Base-by-base conservation (phyloP, 2,113 vertebrate species). In the Clarias macrocephalus region DNA sequence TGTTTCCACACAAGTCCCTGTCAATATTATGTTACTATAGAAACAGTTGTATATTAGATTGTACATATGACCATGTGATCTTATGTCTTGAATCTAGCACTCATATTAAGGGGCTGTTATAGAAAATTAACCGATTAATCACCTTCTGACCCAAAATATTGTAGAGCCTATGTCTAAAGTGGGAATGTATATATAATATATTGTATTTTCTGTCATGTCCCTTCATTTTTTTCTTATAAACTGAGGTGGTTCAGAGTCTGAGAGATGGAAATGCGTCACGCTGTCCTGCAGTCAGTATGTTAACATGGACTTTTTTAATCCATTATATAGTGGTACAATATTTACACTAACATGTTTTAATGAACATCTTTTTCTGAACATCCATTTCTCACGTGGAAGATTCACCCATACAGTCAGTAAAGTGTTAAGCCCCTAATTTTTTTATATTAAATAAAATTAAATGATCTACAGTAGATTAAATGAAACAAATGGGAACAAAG, bases 161-260 rank as follows among this genome's bases (percentile, higher is more conserved):
- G 23, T 13, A 52, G 76, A 28, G 48, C 6, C 15, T 77, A 1
- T 30, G 25, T 9, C 25, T 54, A 25, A 79, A 18, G 52, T 48
- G 42, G 42, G 42, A 48, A 7, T 48, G 42, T 48, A 6, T 0
- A 33, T 33, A 33, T 33, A 48, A 48, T 48, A 48, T 48, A 48
- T 75, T 48, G n/a, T 7, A 56, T 23, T 25, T 82, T 28, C 7
- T 59, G 0, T 62, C 0, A 65, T 63, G 72, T 72, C 10, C 28
- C 19, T 80, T 13, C 11, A 75, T 6, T 23, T 6, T 23, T 89
- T n/a, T 68, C 19, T 85, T 8, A 15, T 59, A 48, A 63, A 96
- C 95, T 66, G 65, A 92, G 30, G 87, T 96, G 48, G 93, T 96
- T 90, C 96, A 96, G 89, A 96, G 92, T 87, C 85, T 96, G 86